phyloP scores from a whole-genome alignment of 2,113 vertebrate species.

The Cephalophus harveyi region DNA sequence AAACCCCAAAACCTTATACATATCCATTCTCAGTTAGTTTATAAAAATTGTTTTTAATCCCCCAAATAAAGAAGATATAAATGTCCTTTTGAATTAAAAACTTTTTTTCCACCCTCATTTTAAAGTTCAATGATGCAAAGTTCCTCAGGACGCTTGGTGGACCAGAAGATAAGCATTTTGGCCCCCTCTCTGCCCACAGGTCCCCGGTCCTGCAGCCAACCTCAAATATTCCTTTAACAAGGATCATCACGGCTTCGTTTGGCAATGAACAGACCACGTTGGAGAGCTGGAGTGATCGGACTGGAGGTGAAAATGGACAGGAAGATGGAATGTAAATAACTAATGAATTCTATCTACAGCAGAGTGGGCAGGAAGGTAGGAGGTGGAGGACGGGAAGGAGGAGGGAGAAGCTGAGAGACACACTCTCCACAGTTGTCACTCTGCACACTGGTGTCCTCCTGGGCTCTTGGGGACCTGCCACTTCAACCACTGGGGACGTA shows the following conservation, averaged over 20 bases:
- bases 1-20: background rate
- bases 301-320: background rate
- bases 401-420: background rate
- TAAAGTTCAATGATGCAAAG: background rate
- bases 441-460: rapidly evolving
- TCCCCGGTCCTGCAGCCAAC: background rate
- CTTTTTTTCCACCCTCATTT: background rate
- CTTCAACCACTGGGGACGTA: background rate
- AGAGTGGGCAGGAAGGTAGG: background rate
- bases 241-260: background rate
- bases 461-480: background rate
- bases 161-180: background rate
- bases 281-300: background rate
- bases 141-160: background rate
- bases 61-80: background rate
- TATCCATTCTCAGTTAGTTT: background rate
- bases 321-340: background rate
- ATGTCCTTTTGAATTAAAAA: background rate
- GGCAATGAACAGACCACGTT: background rate
- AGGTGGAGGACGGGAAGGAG: background rate
- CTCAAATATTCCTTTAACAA: background rate
- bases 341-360: background rate
- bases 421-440: rapidly evolving
- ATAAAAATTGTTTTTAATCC: background rate
- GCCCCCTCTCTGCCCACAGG: rapidly evolving